Base-by-base conservation (phyloP, 2,888 invertebrate species). In the Drosophila greeni region DNA sequence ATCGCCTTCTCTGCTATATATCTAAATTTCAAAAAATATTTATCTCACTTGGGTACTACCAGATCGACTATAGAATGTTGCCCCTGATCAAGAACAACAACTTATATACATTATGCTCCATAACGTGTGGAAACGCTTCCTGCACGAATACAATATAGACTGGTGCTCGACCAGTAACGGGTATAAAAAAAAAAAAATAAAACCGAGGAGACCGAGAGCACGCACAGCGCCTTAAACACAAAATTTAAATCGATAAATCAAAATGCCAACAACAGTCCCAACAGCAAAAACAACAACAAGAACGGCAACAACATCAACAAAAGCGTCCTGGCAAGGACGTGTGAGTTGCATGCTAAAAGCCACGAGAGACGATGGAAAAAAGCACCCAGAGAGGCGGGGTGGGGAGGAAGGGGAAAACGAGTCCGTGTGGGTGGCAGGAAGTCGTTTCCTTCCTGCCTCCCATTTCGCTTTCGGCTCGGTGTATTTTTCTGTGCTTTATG, bases 211-310 rank as follows among this genome's bases (percentile, higher is more conserved):
- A 48, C 16, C 55, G 16, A 37, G 31, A 72, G 66, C 72, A 70
- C 72, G 72, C 66, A 70, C 45, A 71, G 55, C 54, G 72, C 45
- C 70, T 70, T 64, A 72, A 64, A 69, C 58, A 69, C 67, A 66
- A 83, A 80, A 80, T 82, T 82, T 81, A 73, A 81, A 81, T 81
- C 81, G 85, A 81, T 81, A 81, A 84, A 84, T 81, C 81, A 82
- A 84, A 81, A 81, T 73, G 85, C 75, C 78, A 83, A 65, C 72
- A 75, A 75, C 70, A 73, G 70, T 55, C 49, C 33, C 34, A 40
- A 47, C 64, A 70, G 34, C 53, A 60, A 51, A 26, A 54, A 53
- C 70, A 66, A 62, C 45, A 67, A 31, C 16, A 53, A 57, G 64
- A 67, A 60, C 40, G 58, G 18, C 20, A 59, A 54, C 64, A 70